Evolutionary conservation across 2,888 invertebrate genomes (phyloP).

Genomic region (Barypeithes pellucidus): DNA sequence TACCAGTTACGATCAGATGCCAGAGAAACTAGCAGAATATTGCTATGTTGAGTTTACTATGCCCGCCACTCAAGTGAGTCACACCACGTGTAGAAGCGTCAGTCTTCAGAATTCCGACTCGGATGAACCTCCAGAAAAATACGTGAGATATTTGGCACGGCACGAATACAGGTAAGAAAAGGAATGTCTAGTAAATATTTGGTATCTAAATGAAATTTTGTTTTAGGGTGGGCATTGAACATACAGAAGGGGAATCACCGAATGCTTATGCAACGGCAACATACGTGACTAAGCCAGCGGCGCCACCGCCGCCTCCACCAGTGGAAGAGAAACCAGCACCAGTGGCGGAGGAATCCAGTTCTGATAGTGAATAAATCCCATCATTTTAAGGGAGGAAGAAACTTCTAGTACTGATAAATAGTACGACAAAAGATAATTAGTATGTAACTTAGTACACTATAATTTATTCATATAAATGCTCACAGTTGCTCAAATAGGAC

Average conservation of each 20-base stretch:
- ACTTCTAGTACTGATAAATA: no score
- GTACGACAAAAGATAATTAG: no score
- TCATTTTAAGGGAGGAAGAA: not conserved
- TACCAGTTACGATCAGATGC: constrained; percentile 97
- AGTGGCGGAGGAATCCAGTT: constrained; percentile 68
- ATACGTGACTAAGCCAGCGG: constrained; percentile 67
- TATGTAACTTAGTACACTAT: no score
- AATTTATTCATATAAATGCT: not conserved
- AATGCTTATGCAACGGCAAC: constrained; percentile 80
- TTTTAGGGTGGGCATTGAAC: constrained; percentile 89
- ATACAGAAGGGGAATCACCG: constrained; percentile 83
- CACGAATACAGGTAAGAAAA: constrained; percentile 90
- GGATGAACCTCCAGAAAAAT: constrained; percentile 97
- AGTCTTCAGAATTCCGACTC: constrained; percentile 89
- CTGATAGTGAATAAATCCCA: constrained; percentile 72
- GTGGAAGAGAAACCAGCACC: constrained; percentile 65
- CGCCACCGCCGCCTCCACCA: constrained; percentile 68
- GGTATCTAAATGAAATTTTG: not conserved
- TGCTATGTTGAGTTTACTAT: constrained; percentile 98
- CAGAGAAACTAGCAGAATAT: constrained; percentile 90
- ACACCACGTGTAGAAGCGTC: constrained; percentile 96
- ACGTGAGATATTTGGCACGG: constrained; percentile 95
- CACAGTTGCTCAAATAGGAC: constrained; percentile 17
- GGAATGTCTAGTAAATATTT: no score
- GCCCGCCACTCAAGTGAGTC: constrained; percentile 96